These are phyloP conservation scores for Tolypeutes matacus DNA, from an alignment of 2,797 vertebrate species.

Conservation along the genomic window DNA sequence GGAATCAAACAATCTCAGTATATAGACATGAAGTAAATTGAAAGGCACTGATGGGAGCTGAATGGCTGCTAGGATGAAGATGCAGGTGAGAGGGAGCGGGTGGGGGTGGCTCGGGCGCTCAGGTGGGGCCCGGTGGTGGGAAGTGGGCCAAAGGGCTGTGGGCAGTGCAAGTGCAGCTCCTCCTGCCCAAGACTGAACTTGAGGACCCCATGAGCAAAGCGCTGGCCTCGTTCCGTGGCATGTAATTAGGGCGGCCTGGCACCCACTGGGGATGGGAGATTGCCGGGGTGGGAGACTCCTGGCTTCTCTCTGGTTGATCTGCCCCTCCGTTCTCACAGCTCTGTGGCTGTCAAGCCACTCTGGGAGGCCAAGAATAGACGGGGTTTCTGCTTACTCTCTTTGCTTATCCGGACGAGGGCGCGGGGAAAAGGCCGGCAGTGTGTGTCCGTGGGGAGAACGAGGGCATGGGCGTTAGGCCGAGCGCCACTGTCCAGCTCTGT, in stretches of 20 bases:
- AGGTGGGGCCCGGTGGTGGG: background rate
- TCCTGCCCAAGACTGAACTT: background rate
- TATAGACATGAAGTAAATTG: background rate
- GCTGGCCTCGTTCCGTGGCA: fast-evolving
- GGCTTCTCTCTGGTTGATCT: background rate
- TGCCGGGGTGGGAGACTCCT: no score
- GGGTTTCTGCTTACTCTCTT: background rate
- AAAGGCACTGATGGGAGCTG: fast-evolving
- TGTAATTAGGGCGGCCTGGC: fast-evolving
- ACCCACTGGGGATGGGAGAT: no score
- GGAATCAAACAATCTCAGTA: fast-evolving
- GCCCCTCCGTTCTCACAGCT: background rate
- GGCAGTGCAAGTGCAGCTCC: fast-evolving
- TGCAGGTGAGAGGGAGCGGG: no score
- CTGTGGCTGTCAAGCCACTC: background rate
- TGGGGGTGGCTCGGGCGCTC: background rate
- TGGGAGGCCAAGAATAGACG: fast-evolving
- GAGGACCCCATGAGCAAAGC: background rate
- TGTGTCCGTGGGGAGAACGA: fast-evolving
- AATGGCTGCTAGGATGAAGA: fast-evolving
- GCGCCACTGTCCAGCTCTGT: background rate
- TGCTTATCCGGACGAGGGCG: background rate
- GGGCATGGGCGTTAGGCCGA: fast-evolving
- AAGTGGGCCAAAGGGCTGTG: background rate
- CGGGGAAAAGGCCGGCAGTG: fast-evolving